These are phyloP conservation scores for Hesperophylax magnus DNA, from an alignment of 1,140 invertebrate species.

Conservation along the genomic window DNA sequence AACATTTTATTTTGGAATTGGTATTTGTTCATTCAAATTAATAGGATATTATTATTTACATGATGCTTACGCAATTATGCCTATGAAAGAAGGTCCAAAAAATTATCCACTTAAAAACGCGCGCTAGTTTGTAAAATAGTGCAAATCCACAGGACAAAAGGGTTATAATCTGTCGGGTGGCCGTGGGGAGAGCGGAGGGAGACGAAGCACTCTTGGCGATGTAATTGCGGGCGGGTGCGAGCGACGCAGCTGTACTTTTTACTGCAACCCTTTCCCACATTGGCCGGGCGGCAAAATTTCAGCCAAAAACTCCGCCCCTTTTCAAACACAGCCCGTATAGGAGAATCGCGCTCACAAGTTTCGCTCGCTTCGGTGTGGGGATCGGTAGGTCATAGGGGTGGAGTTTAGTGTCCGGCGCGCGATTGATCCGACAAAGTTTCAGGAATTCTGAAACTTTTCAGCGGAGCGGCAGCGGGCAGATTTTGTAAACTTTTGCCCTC, in stretches of 20 bases:
- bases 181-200: neutral
- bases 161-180: slow-evolving; percentile 1
- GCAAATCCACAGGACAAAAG: slow-evolving; percentile 9
- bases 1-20: too few species aligned
- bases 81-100: neutral
- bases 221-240: neutral
- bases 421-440: slow-evolving; percentile 47
- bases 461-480: slow-evolving; percentile 38
- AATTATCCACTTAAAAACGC: neutral
- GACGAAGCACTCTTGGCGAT: neutral
- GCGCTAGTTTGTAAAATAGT: slow-evolving; percentile 27
- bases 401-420: slow-evolving; percentile 3
- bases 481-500: slow-evolving; percentile 43
- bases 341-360: slow-evolving; percentile 31
- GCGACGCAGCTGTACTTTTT: slow-evolving; percentile 44
- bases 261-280: slow-evolving; percentile 54
- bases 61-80: too few species aligned
- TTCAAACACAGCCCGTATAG: slow-evolving; percentile 28
- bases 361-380: slow-evolving; percentile 17
- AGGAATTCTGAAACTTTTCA: slow-evolving; percentile 44
- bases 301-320: slow-evolving; percentile 58
- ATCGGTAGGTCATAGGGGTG: neutral
- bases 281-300: slow-evolving; percentile 56
- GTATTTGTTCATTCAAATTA: too few species aligned
- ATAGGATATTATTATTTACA: too few species aligned